These are phyloP conservation scores for Acleris literana DNA, from an alignment of 2,888 invertebrate species.

Conservation along the genomic window DNA sequence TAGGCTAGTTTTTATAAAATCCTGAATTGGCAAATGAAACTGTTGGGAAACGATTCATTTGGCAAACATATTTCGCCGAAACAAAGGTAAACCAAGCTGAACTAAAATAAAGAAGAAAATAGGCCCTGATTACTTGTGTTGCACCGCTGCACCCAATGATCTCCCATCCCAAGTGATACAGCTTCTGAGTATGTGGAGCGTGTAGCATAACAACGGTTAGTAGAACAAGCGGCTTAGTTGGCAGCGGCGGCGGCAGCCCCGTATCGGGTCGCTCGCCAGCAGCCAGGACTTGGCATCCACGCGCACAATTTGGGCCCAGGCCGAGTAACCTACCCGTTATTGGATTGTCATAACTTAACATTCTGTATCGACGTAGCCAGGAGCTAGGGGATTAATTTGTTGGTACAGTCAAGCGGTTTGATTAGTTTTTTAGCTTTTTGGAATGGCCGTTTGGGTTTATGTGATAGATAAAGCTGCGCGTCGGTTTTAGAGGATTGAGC, in stretches of 20 bases:
- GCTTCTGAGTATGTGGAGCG: slow-evolving; percentile 12
- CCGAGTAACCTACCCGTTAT: slow-evolving; percentile 76
- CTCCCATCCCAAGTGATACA: neutral
- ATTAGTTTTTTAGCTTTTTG: slow-evolving; percentile 46
- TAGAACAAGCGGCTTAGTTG: slow-evolving; percentile 36
- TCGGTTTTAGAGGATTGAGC: too few relatives aligned
- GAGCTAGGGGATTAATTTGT: slow-evolving; percentile 58
- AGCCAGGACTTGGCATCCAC: slow-evolving; percentile 70
- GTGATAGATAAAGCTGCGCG: too few relatives aligned
- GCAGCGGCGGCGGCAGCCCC: slow-evolving; percentile 38
- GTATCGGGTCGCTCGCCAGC: slow-evolving; percentile 44
- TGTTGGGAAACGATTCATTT: too few relatives aligned
- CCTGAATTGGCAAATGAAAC: too few relatives aligned
- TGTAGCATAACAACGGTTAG: slow-evolving; percentile 21
- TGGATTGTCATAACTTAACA: slow-evolving; percentile 80
- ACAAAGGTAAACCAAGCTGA: too few relatives aligned
- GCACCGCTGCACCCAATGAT: too few relatives aligned
- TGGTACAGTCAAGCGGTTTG: slow-evolving; percentile 53
- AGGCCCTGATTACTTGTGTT: too few relatives aligned
- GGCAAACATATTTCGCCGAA: too few relatives aligned
- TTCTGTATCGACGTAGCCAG: slow-evolving; percentile 67
- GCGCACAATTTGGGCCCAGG: slow-evolving; percentile 74
- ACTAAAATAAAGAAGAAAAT: too few relatives aligned
- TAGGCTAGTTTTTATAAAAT: too few relatives aligned
- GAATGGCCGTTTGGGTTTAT: neutral